Evolutionary conservation across 2,797 vertebrate species (phyloP).

Genomic region (Lophius americanus): DNA sequence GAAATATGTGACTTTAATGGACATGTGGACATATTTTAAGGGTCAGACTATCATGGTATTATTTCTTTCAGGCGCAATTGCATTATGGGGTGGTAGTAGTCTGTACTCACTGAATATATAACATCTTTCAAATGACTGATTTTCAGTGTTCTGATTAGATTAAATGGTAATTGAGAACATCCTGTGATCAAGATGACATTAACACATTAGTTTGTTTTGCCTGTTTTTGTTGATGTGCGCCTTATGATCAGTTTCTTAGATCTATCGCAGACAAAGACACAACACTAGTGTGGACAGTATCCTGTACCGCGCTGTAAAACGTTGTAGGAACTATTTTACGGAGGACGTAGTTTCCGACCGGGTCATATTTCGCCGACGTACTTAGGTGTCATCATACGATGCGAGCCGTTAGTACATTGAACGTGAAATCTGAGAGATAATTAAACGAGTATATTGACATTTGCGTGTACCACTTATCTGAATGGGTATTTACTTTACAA

Average conservation of each 20-base stretch:
- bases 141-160: background rate
- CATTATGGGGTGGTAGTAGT: too few species aligned
- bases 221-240: too few species aligned
- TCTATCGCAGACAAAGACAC: background rate
- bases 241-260: background rate
- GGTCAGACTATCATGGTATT: too few species aligned
- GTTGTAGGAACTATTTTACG: slow-evolving; percentile 59
- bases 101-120: too few species aligned
- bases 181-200: too few species aligned
- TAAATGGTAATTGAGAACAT: background rate
- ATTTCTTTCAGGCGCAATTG: too few species aligned
- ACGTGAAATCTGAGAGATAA: background rate
- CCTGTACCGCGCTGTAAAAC: background rate
- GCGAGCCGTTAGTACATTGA: slow-evolving; percentile 42
- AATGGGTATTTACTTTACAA: background rate
- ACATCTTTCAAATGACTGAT: too few species aligned
- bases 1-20: too few species aligned
- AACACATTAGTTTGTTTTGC: too few species aligned
- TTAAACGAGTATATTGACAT: background rate
- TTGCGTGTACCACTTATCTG: rapidly evolving
- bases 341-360: slow-evolving; percentile 48
- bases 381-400: slow-evolving; percentile 65
- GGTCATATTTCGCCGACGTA: slow-evolving; percentile 56
- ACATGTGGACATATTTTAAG: too few species aligned
- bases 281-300: background rate